Percentiles rank a stretch among this genome's conserved stretches.
Evolutionary conservation across 2,797 vertebrate species (phyloP).

Genomic region (Cichlasoma orientale): DNA sequence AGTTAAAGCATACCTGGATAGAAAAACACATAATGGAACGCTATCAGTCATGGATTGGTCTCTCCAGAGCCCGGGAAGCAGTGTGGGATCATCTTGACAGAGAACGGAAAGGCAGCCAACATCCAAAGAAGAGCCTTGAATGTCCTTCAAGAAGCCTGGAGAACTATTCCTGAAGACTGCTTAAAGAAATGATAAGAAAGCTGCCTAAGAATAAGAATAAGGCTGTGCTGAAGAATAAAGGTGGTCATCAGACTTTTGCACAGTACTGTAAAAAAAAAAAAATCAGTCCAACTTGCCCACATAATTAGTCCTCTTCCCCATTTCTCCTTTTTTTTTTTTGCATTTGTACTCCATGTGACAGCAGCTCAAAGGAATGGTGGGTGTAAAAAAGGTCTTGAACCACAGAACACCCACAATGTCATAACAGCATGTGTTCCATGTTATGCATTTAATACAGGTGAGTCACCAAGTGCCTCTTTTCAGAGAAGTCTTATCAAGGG

Average conservation of each 20-base stretch:
- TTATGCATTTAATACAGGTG: constrained; percentile 51
- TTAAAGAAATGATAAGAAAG: too few species aligned
- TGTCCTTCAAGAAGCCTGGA: too few species aligned
- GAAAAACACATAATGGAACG: neutral
- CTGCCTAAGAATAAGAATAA: too few species aligned
- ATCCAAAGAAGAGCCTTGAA: too few species aligned
- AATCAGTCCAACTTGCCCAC: neutral
- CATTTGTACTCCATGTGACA: neutral
- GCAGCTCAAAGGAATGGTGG: constrained; percentile 1
- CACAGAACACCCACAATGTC: constrained; percentile 33
- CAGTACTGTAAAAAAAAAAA: neutral
- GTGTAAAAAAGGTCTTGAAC: constrained; percentile 13
- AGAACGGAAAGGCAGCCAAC: too few species aligned
- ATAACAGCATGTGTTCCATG: constrained; percentile 50
- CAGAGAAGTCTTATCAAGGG: constrained; percentile 5
- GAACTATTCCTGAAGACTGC: too few species aligned
- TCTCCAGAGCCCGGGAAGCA: too few species aligned
- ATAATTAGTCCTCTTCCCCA: neutral
- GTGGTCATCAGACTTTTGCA: too few species aligned
- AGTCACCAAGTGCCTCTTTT: constrained; percentile 55
- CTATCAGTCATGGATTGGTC: too few species aligned
- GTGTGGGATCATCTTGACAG: too few species aligned
- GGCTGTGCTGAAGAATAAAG: too few species aligned
- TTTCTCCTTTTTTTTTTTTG: neutral
- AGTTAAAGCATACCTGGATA: neutral